Evolutionary conservation across 1,140 invertebrate genomes (phyloP), one percentile per base, ranked within the genome.

Genomic region (Tetraneura akinire): DNA sequence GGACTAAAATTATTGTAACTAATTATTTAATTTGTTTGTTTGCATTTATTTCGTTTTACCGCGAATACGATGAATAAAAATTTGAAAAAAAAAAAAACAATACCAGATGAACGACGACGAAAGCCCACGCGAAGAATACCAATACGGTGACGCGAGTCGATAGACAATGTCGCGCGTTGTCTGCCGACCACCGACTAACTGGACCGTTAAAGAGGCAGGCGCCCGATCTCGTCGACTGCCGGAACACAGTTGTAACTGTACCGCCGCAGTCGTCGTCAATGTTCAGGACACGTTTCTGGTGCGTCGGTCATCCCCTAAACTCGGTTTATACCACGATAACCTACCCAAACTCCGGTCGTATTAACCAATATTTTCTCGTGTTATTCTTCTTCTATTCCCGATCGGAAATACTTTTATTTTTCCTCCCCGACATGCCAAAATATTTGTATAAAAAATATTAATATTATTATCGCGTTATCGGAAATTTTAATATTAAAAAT

Each of bases 171-270:
- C 45, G 70, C 70, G 51, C 73, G 73, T 55, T 55, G 73, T 53
- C 53, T 55, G 26, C 49, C 73, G 73, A 76, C 51, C 73, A 76
- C 73, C 53, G 51, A 76, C 73, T 76, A 29, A 76, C 73, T 76
- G 73, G 53, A 55, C 53, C 53, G n/a, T 51, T 47, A 16, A 73
- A 32, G 47, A 51, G 4, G n/a, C 6, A 11, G 49, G 47, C 49
- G 70, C 70, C 49, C 53, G 73, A 76, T 76, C 73, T 29, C 53
- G 49, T 37, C 70, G 6, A 32, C 32, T 26, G 32, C 37, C 64
- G 37, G 37, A 21, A 68, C 21, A 45, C n/a, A 21, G 6, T 1
- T n/a, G 18, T 23, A 6, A 45, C 37, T 23, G 37, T 42, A 42
- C 66, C 42, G 42, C 42, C 66, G 45, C 21, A 37, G 66, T 1